Conservation (phyloP, 2,113 vertebrate genomes). For the Protobothrops flavoviridis region DNA sequence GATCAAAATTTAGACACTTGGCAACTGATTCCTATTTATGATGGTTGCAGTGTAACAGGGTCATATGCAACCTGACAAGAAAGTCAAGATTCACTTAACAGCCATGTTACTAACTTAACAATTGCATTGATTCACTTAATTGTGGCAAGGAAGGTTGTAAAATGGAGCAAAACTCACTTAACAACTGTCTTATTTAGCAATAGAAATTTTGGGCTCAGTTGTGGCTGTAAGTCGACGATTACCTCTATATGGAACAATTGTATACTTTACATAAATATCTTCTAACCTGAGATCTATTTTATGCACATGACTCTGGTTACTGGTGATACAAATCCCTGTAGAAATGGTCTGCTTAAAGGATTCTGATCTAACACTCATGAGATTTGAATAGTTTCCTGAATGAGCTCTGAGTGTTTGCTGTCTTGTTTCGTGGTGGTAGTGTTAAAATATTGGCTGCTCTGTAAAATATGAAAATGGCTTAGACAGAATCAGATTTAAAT, state of each 20-base stretch:
- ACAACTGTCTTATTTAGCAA: neutral
- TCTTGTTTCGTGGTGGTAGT: neutral
- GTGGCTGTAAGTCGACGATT: neutral
- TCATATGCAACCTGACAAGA: no score
- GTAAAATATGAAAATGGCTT: neutral
- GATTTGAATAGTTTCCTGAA: neutral
- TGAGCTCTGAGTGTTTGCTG: neutral
- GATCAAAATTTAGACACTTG: neutral
- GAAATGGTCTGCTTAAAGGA: neutral
- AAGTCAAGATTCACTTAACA: no score
- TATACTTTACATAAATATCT: neutral
- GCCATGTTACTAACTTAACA: no score
- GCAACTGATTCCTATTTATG: neutral
- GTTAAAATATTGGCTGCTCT: neutral
- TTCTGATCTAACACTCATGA: neutral
- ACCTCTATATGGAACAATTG: neutral
- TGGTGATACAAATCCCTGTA: neutral
- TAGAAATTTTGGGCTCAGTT: neutral
- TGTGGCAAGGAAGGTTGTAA: neutral
- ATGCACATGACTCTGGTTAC: neutral
- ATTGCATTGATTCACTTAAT: neutral
- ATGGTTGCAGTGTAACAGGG: no score
- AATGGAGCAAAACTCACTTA: neutral
- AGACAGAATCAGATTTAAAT: neutral
- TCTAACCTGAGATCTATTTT: neutral